Evolutionary conservation across 2,797 vertebrate species (phyloP), one percentile per base, ranked within the genome.

Genomic region (Chlorospingus flavigularis): DNA sequence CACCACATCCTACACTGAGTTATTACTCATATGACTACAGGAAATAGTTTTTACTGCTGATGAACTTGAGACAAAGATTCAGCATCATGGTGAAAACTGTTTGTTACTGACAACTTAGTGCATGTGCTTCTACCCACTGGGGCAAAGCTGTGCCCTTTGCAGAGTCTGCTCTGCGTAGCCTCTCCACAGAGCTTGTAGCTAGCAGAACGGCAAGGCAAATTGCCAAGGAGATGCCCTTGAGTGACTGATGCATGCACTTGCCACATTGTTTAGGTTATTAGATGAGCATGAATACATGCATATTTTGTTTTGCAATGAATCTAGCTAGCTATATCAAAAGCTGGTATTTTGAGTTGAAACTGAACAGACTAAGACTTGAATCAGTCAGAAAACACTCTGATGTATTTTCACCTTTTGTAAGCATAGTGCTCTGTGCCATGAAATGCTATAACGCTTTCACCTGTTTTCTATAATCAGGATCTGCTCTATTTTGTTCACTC

Each of bases 11-110:
- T 79, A 31, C 50, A 55, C 18, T 9, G 7, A 77, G 88, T 61
- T 74, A 62, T 90, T 87, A n/a, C 1, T 0, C 31, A 6, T 39
- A 17, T 45, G 45, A 20, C 35, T 79, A 63, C 0, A 0, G 75
- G 71, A 92, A 84, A 60, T 31, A 85, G 30, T 53, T 60, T 45
- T 73, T 93, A 67, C 88, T 82, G 48, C 10, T 89, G 71, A 78
- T 74, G 70, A 85, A 55, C 37, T 86, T 33, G 4, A 63, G 74
- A 55, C 37, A 61, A 86, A 76, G n/a, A 80, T 33, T 55, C 23
- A 33, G 54, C 54, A 24, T 63, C 0, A 0, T 21, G n/a, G 16
- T 65, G 47, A 76, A 58, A 82, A 66, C 1, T 40, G 12, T 2
- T 1, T 37, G 17, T 72, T 86, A 18, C 17, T 77, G 45, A 39